These are phyloP conservation scores for Columba livia DNA, from an alignment of 2,113 vertebrate genomes.

Conservation along the genomic window DNA sequence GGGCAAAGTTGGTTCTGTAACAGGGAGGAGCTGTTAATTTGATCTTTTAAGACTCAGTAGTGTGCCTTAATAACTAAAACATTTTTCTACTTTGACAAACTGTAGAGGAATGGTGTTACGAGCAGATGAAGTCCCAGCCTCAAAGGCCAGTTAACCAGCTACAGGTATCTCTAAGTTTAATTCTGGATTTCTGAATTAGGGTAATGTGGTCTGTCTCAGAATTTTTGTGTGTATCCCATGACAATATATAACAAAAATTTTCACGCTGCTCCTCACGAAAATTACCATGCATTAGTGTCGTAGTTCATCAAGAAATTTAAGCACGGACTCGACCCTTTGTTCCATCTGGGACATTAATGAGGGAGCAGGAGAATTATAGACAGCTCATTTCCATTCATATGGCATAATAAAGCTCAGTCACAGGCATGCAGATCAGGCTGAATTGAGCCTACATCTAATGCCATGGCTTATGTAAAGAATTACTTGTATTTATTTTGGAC, in stretches of 20 bases:
- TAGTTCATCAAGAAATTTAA: background rate
- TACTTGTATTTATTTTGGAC: background rate
- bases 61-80: no score
- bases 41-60: no score
- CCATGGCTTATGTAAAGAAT: background rate
- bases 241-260: background rate
- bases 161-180: slow-evolving; percentile 31
- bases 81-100: no score
- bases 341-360: background rate
- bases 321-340: background rate
- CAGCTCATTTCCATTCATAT: background rate
- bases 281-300: background rate
- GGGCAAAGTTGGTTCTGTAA: no score
- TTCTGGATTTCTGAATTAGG: background rate
- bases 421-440: background rate
- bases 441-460: background rate
- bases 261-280: background rate
- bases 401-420: background rate
- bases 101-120: no score
- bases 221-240: background rate
- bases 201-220: background rate
- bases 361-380: background rate
- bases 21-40: no score
- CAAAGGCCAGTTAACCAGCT: slow-evolving; percentile 33
- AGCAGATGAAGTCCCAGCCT: no score